Evolutionary conservation across 1,140 invertebrate species (phyloP), one percentile per base, ranked within the genome.

Genomic region (Asbolus verrucosus): DNA sequence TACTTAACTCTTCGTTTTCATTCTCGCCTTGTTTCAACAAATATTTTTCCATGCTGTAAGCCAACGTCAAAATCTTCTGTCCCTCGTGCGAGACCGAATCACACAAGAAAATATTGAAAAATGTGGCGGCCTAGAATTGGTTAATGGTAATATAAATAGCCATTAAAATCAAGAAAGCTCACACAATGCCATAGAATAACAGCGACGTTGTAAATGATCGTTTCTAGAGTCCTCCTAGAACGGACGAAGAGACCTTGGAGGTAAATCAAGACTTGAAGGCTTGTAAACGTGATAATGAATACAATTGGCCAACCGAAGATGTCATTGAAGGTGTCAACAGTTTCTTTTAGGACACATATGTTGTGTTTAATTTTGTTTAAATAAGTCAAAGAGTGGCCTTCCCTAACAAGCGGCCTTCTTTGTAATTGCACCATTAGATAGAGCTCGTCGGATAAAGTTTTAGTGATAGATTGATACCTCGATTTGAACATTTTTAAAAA

Each of bases 151-250:
- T 11, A 14, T 11, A n/a, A n/a, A n/a, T n/a, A n/a, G n/a, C n/a
- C 4, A 1, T 14, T 6, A 43, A 8, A 3, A 43, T 2, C 2
- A 6, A n/a, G n/a, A 50, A 50, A 50, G 16, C 43, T 50, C 9
- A 50, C 43, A 8, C 16, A 19, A 14, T 50, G 43, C 43, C 43
- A 50, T 5, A 21, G 19, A 18, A 50, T 50, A 8, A 50, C 43
- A 21, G 1, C 21, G n/a, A 21, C 43, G 1, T 6, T 19, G 16
- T 9, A 50, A 21, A 50, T 50, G 8, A 50, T 41, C 0, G 43
- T 50, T 0, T 8, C 16, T 1, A 11, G 13, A 2, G 15, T 21
- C 6, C 6, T 5, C 6, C 6, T 19, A n/a, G 43, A 6, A 1
- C 16, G 6, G 0, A 50, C 18, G 18, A 50, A 6, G 16, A 41